A percentile compares a stretch with the other conserved stretches of the same genome.
These are phyloP conservation scores for Brachionichthys hirsutus DNA, from an alignment of 2,113 vertebrate species.

Conservation along the genomic window DNA sequence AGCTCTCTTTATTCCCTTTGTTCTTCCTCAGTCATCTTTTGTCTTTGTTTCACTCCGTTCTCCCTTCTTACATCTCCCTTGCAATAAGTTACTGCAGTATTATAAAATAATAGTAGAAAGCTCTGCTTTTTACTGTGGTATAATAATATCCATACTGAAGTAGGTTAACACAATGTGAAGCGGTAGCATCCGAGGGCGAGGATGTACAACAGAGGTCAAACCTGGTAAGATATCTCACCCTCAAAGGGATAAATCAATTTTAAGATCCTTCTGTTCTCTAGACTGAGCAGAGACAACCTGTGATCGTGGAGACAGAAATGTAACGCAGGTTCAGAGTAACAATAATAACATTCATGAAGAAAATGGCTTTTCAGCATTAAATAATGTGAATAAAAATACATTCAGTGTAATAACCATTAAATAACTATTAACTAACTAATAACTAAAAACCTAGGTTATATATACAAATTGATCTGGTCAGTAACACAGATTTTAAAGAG, in stretches of 20 bases:
- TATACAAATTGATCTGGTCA: too few species aligned
- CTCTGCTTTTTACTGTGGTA: constrained; percentile 13
- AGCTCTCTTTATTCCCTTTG: constrained; percentile 23
- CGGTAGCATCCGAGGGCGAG: constrained; percentile 10
- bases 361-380: too few species aligned
- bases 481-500: too few species aligned
- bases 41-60: constrained; percentile 15
- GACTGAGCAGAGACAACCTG: not conserved
- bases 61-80: constrained; percentile 9
- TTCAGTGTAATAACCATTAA: too few species aligned
- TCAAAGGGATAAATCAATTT: constrained; percentile 23
- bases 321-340: constrained; percentile 17
- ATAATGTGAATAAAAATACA: too few species aligned
- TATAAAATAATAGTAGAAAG: constrained; percentile 17
- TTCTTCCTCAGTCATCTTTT: constrained; percentile 14
- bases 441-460: too few species aligned
- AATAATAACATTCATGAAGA: too few species aligned
- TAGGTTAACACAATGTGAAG: constrained; percentile 22
- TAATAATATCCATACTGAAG: constrained; percentile 25
- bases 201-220: constrained; percentile 18
- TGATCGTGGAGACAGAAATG: constrained; percentile 16
- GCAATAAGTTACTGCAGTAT: constrained; percentile 13
- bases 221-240: constrained; percentile 24
- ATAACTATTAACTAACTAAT: too few species aligned
- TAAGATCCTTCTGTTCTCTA: too few species aligned